Conservation (phyloP, 2,888 invertebrate species). For the Bimastos eiseni region DNA sequence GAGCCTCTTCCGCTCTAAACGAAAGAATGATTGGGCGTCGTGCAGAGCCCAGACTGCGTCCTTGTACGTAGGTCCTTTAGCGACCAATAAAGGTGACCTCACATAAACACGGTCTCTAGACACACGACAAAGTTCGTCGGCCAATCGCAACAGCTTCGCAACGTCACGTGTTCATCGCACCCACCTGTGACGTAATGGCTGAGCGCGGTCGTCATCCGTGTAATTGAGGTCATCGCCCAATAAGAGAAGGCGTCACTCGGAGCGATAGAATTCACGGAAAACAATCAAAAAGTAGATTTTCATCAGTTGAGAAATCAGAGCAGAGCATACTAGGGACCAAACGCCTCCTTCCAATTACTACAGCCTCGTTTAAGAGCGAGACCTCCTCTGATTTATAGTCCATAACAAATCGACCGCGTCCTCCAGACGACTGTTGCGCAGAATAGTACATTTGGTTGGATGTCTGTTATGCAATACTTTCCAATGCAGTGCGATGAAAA, state of each 20-base stretch:
- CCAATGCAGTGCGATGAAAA: not conserved
- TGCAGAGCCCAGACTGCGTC: not conserved
- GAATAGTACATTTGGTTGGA: not conserved
- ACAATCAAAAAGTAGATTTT: not conserved
- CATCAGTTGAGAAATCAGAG: not conserved
- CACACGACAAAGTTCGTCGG: not conserved
- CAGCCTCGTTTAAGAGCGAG: not conserved
- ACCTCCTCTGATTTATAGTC: not conserved
- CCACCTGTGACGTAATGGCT: no score
- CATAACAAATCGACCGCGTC: not conserved
- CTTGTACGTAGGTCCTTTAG: not conserved
- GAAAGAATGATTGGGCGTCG: not conserved
- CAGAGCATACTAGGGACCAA: not conserved
- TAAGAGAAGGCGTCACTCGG: not conserved
- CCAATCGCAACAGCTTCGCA: not conserved
- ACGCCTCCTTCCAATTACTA: not conserved
- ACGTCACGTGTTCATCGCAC: not conserved
- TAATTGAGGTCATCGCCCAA: constrained; percentile 13
- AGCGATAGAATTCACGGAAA: not conserved
- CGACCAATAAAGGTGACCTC: not conserved
- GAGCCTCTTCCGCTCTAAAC: not conserved
- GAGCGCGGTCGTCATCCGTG: not conserved
- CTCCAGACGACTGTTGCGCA: not conserved
- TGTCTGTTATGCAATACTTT: not conserved
- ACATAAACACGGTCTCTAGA: not conserved